Percentiles rank a stretch among this genome's conserved stretches.
phyloP scores from a whole-genome alignment of 2,888 invertebrate genomes.

The Elmis aenea region DNA sequence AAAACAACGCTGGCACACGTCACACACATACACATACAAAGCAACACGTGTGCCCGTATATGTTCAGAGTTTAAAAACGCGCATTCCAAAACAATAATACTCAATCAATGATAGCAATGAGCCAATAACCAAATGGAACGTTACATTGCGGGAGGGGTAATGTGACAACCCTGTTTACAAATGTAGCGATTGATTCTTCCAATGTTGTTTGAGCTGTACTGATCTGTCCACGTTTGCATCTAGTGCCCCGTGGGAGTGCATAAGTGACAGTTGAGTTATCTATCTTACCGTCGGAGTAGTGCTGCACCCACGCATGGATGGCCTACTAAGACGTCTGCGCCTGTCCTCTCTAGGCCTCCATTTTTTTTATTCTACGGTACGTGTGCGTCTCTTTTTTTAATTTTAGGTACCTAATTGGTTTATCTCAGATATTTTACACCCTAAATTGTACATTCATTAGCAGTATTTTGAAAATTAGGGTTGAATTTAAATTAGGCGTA shows the following conservation, averaged over 20 bases:
- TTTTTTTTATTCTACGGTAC: neutral
- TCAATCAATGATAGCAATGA: slow-evolving; percentile 51
- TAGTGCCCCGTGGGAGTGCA: slow-evolving; percentile 37
- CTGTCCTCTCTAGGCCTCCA: neutral
- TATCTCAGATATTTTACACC: no score
- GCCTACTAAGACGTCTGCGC: neutral
- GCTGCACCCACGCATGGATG: no score
- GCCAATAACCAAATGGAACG: slow-evolving; percentile 50
- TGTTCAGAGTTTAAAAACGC: slow-evolving; percentile 50
- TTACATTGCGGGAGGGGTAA: slow-evolving; percentile 42
- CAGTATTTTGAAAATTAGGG: no score
- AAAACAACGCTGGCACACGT: slow-evolving; percentile 31
- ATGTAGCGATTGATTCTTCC: slow-evolving; percentile 50
- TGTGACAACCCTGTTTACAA: slow-evolving; percentile 51
- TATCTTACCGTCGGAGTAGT: slow-evolving; percentile 15
- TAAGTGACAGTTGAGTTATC: slow-evolving; percentile 30
- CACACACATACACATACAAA: slow-evolving; percentile 32
- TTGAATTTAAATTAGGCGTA: no score
- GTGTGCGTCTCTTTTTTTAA: no score
- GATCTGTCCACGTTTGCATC: slow-evolving; percentile 41
- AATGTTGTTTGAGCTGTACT: slow-evolving; percentile 47
- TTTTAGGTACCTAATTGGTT: no score
- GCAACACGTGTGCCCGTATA: slow-evolving; percentile 36
- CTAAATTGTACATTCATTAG: no score
- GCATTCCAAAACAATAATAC: slow-evolving; percentile 51